Evolutionary conservation across 2,113 vertebrate species (phyloP).

Genomic region (Scartelaos histophorus): DNA sequence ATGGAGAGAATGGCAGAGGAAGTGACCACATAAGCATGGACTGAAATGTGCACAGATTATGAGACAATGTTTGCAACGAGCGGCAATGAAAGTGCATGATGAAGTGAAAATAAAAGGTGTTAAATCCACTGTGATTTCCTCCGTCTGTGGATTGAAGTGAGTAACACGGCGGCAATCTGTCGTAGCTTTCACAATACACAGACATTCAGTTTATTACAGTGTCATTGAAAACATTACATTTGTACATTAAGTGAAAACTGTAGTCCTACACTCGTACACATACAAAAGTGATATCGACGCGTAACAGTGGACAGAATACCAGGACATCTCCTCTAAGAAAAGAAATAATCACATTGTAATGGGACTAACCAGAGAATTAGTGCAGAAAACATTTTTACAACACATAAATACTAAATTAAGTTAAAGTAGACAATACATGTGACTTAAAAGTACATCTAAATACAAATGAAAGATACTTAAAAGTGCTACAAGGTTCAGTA

Average conservation of each 20-base stretch:
- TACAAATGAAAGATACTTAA: constrained; percentile 36
- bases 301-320: constrained; percentile 39
- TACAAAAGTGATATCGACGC: constrained; percentile 69
- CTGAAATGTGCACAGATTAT: constrained; percentile 37
- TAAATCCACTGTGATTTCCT: constrained; percentile 23
- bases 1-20: constrained; percentile 70
- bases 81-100: constrained; percentile 32
- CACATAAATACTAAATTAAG: constrained; percentile 3
- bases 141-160: neutral
- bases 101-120: constrained; percentile 43
- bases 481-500: constrained; percentile 10
- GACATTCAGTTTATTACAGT: constrained; percentile 10
- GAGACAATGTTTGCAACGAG: constrained; percentile 50
- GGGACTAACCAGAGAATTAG: constrained; percentile 26
- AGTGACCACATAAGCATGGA: constrained; percentile 47
- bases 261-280: constrained; percentile 61
- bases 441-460: constrained; percentile 39
- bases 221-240: constrained; percentile 70
- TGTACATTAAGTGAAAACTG: constrained; percentile 72
- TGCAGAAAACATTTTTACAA: constrained; percentile 14
- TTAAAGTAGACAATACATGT: constrained; percentile 23
- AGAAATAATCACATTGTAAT: constrained; percentile 19
- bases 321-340: neutral
- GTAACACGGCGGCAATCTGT: neutral
- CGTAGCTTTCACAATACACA: neutral